Base-by-base conservation (phyloP, 2,888 invertebrate species). In the Cosmorhoe ocellata region DNA sequence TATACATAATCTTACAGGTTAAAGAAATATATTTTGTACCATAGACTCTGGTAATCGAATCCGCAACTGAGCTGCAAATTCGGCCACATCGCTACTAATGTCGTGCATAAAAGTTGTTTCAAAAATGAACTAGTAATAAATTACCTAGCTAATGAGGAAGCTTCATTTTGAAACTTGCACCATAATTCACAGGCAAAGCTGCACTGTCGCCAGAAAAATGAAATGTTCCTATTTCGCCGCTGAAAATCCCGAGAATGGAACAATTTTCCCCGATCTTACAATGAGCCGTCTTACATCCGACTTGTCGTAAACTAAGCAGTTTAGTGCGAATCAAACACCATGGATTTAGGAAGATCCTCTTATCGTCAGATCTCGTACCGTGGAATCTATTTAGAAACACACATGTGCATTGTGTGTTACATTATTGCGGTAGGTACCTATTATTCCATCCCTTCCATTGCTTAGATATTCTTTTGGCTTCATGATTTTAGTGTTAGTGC, bases 211-310 rank as follows among this genome's bases (percentile, higher is more conserved):
- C 66, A 72, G 76, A 76, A 76, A 71, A 75, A 78, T 76, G 66
- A 73, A 70, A 71, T 67, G 72, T 74, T 67, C 59, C 67, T 64
- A 74, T 78, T 80, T 74, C 69, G 63, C 47, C 63, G 60, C 56
- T 60, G 62, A 40, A 37, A 31, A 32, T 41, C 69, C 65, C 59
- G 63, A 55, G 66, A 78, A 77, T 73, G 69, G 63, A 69, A 73
- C 74, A 73, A 78, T 70, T 73, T 68, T 78, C 73, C 63, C 65
- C 63, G 70, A 69, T 69, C 72, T 74, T 70, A 73, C 69, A 76
- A 73, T 82, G 81, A 83, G 75, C 78, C 74, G 71, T 72, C 73
- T 76, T 75, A 74, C 63, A 71, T 65, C 67, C 66, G 59, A 61
- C 62, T 64, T 66, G 64, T 67, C 72, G 68, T 75, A 69, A 69